A percentile compares a stretch with the other conserved stretches of the same genome.
These are phyloP conservation scores for Sorex maritimensis DNA, from an alignment of 2,797 vertebrate species.

Conservation along the genomic window DNA sequence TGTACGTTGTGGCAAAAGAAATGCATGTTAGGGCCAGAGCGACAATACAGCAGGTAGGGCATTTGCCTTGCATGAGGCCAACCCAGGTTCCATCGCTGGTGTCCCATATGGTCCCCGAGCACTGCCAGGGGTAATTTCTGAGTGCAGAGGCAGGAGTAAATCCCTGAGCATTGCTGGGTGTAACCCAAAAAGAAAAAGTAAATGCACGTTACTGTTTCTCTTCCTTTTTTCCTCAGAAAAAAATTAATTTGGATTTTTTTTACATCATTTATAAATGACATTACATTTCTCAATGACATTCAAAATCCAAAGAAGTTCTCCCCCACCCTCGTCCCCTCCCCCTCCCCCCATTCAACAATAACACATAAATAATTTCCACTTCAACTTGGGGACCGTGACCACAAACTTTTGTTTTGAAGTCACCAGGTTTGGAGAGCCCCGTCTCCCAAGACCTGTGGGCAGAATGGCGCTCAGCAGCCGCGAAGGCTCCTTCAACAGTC, in stretches of 20 bases:
- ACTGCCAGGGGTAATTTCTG: no score
- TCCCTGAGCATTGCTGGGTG: no score
- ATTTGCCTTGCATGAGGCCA: no score
- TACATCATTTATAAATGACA: not conserved
- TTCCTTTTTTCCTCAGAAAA: not conserved
- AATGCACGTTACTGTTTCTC: not conserved
- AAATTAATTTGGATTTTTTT: not conserved
- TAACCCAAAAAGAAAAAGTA: no score
- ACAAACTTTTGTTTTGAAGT: conserved; percentile 54
- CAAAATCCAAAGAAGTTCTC: not conserved
- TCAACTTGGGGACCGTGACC: not conserved
- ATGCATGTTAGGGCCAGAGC: no score
- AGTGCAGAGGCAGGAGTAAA: no score
- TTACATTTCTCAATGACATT: not conserved
- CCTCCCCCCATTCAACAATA: conserved; percentile 1
- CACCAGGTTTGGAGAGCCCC: conserved; percentile 39
- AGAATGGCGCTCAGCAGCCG: conserved; percentile 78
- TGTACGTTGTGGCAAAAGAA: no score
- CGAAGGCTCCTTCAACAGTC: conserved; percentile 6
- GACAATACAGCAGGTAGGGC: no score
- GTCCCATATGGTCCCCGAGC: no score
- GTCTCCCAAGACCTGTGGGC: conserved; percentile 86
- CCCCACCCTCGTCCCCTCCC: no score
- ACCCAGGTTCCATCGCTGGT: no score
- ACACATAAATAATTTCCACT: conserved; percentile 17